Base-by-base conservation (phyloP, 2,888 invertebrate genomes). In the Eubasilissa splendida region DNA sequence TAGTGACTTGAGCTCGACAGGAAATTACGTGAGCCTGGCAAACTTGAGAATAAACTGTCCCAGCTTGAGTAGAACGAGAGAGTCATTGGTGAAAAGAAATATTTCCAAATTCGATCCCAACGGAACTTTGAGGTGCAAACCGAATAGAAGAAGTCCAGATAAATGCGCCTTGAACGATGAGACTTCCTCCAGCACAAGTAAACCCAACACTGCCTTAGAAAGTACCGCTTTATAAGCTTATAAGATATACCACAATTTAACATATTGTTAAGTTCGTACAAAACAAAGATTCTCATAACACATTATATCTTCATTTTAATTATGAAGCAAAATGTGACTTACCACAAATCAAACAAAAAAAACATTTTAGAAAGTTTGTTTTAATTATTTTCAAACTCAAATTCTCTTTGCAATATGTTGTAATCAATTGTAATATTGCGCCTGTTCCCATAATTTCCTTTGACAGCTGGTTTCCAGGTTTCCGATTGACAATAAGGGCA, bases 21-120 rank as follows among this genome's bases (percentile, higher is more conserved):
- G 90, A 83, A 91, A 90, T 84, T 91, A 91, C 80, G 91, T 90
- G 11, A 90, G 89, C 83, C 82, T 91, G 70, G 90, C 91, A 0
- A 90, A 90, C 84, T 82, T 91, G 77, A 89, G 89, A 85, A 90
- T 91, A 4, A 88, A 88, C 80, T 87, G 84, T 58, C 84, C 84
- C 1, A 84, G 83, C 68, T 53, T 84, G 50, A 79, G 83, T 5
- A 73, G 83, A 33, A 84, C 83, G 1, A 42, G 84, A 33, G 84
- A 84, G 60, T 84, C 84, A 1, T 33, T 84, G 5, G 84, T 84
- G 42, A 83, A 80, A 14, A 79, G 83, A 60, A 84, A 84, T 33
- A 84, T 84, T 50, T 83, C 83, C 8, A 84, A 84, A 60, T 84
- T 84, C 42, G 84, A 84, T 22, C 58, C 77, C 33, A 65, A 77